These are phyloP conservation scores for Zosterops pallidus DNA, from an alignment of 2,113 vertebrate genomes.

Conservation along the genomic window DNA sequence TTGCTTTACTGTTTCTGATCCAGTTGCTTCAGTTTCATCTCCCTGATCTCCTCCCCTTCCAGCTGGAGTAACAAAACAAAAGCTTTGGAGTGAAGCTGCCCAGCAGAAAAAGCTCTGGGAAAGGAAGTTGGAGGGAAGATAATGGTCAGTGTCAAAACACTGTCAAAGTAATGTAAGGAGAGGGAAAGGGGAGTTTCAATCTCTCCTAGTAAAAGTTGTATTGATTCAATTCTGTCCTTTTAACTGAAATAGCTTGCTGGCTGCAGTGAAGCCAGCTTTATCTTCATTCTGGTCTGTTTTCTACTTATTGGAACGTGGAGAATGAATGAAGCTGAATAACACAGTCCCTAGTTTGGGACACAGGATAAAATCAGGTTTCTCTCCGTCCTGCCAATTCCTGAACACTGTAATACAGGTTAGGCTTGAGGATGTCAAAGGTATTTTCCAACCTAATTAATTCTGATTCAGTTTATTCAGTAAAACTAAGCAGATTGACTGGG, in stretches of 20 bases:
- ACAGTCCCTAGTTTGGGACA: not conserved
- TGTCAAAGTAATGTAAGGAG: slow-evolving; percentile 1
- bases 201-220: not conserved
- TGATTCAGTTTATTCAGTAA: not conserved
- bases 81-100: not conserved
- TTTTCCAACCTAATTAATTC: not conserved
- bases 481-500: not conserved
- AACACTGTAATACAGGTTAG: not conserved
- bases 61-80: not conserved
- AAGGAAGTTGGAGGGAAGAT: not conserved
- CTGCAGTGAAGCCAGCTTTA: not conserved
- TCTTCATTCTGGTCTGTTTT: not conserved
- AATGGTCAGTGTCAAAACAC: not conserved
- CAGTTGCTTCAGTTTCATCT: not conserved
- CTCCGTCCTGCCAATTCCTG: not conserved
- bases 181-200: not conserved
- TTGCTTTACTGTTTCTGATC: not conserved
- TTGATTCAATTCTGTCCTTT: not conserved
- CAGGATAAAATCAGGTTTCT: not conserved
- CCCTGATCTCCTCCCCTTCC: not conserved
- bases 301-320: not conserved
- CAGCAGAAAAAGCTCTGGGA: not conserved
- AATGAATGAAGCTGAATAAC: not conserved
- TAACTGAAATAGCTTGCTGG: not conserved
- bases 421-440: not conserved